Conservation (phyloP, 2,888 invertebrate genomes). For the Leucania comma region DNA sequence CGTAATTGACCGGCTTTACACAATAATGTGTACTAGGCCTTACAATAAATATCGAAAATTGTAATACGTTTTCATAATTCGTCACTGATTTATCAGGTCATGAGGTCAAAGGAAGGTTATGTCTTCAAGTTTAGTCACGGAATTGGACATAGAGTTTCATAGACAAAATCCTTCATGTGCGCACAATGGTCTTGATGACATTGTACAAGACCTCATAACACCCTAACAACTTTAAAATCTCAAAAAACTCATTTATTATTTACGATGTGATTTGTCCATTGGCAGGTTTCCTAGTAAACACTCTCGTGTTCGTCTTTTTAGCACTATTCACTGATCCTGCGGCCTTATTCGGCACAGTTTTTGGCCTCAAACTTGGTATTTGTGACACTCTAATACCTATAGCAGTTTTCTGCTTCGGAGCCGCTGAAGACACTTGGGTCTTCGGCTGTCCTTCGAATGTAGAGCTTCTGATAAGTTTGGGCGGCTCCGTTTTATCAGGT, state of each 20-base stretch:
- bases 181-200: constrained; percentile 15
- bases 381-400: constrained; percentile 86
- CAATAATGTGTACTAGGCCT: constrained; percentile 47
- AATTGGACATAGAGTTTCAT: constrained; percentile 10
- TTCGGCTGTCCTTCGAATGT: constrained; percentile 92
- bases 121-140: constrained; percentile 5
- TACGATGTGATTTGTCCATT: constrained; percentile 77
- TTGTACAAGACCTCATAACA: constrained; percentile 39
- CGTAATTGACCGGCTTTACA: constrained; percentile 56
- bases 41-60: constrained; percentile 46
- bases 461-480: constrained; percentile 91
- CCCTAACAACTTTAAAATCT: constrained; percentile 41
- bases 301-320: constrained; percentile 76
- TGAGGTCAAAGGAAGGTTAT: constrained; percentile 38
- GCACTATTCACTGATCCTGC: constrained; percentile 65
- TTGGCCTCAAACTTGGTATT: constrained; percentile 84
- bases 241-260: constrained; percentile 41
- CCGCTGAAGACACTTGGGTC: constrained; percentile 77
- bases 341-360: constrained; percentile 72
- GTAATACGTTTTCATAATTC: constrained; percentile 51
- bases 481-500: constrained; percentile 79
- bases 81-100: constrained; percentile 37
- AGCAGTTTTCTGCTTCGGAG: constrained; percentile 87
- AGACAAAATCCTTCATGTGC: constrained; percentile 34
- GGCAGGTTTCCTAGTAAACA: constrained; percentile 79